Evolutionary conservation across 2,113 vertebrate species (phyloP).

Genomic region (Cyanoramphus novaezelandiae): DNA sequence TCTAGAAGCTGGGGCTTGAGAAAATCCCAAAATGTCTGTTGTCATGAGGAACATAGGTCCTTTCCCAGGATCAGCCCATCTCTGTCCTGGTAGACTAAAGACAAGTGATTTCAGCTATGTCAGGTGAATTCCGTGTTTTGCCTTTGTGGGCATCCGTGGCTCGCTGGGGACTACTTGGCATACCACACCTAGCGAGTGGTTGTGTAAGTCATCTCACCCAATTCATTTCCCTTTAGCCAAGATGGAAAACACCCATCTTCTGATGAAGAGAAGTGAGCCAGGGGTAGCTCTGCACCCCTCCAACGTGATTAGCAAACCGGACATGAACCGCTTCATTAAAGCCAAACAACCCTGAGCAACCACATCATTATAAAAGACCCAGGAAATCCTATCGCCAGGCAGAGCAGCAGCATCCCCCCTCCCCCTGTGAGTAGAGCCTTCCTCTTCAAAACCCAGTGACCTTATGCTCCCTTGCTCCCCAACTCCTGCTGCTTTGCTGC

Average conservation of each 20-base stretch:
- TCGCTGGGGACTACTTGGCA: background rate
- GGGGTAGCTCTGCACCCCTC: background rate
- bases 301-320: background rate
- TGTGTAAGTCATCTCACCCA: background rate
- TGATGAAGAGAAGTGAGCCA: background rate
- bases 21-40: background rate
- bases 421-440: background rate
- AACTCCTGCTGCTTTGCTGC: background rate
- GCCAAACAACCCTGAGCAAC: background rate
- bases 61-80: background rate
- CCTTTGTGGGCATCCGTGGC: background rate
- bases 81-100: background rate
- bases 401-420: background rate
- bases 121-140: background rate
- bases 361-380: background rate
- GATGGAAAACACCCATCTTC: background rate
- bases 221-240: background rate
- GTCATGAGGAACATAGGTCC: accelerated
- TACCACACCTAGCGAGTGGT: too few species aligned
- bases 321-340: background rate
- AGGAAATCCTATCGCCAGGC: background rate
- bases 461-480: background rate
- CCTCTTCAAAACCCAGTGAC: background rate
- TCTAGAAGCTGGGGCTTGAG: background rate
- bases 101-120: accelerated